Conservation (phyloP, 2,888 invertebrate species). For the Zhengitettix transpicula region DNA sequence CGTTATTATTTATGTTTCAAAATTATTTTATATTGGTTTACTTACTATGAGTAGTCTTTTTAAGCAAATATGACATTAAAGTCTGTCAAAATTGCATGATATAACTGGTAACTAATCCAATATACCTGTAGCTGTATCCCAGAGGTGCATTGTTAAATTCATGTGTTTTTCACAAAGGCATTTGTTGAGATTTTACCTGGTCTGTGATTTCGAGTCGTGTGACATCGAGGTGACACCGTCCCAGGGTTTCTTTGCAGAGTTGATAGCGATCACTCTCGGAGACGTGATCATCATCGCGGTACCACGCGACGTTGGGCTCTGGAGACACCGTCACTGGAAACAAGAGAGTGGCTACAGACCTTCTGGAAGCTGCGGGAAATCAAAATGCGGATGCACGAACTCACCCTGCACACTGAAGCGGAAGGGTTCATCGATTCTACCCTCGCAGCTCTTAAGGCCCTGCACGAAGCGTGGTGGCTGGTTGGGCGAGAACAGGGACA, state of each 20-base stretch:
- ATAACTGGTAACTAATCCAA: neutral
- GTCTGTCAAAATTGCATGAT: too few species aligned
- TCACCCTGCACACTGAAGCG: conserved; percentile 65
- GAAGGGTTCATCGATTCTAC: conserved; percentile 66
- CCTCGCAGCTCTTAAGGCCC: conserved; percentile 67
- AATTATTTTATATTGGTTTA: too few species aligned
- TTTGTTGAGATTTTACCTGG: conserved; percentile 30
- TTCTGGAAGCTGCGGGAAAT: too few species aligned
- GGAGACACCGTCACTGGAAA: conserved; percentile 58
- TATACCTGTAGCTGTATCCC: neutral
- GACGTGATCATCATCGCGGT: conserved; percentile 66
- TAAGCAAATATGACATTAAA: too few species aligned
- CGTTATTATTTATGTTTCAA: too few species aligned
- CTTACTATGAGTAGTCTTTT: too few species aligned
- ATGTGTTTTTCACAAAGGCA: neutral
- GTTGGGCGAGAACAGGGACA: conserved; percentile 47
- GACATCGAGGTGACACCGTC: conserved; percentile 56
- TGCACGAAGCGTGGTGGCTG: conserved; percentile 71
- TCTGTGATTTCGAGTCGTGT: conserved; percentile 61
- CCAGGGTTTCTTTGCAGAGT: conserved; percentile 48
- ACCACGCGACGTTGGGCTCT: conserved; percentile 72
- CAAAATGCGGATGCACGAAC: neutral
- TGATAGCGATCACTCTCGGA: conserved; percentile 48
- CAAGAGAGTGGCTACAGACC: conserved; percentile 10
- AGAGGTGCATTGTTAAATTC: neutral